These are phyloP conservation scores for Melanostoma mellinum DNA, from an alignment of 2,888 invertebrate genomes.

Conservation along the genomic window DNA sequence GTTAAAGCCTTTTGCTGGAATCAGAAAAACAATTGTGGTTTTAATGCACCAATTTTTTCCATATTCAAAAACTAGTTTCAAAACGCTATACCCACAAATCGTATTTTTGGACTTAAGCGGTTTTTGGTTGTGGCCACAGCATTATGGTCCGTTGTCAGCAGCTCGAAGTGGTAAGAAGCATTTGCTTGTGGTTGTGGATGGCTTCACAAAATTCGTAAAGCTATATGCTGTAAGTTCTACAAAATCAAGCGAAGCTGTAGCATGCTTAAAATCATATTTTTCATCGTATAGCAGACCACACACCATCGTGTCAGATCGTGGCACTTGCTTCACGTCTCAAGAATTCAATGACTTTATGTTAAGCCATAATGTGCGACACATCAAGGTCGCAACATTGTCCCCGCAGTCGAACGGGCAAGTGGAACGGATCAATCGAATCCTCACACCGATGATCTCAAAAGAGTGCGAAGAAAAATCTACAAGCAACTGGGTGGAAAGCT, in stretches of 20 bases:
- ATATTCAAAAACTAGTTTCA: too few species aligned
- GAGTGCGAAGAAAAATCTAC: constrained; percentile 9
- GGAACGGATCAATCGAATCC: constrained; percentile 14
- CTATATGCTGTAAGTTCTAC: neutral
- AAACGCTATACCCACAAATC: too few species aligned
- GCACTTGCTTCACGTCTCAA: constrained; percentile 8
- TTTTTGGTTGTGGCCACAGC: too few species aligned
- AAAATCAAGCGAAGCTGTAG: constrained; percentile 27
- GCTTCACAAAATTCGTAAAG: neutral
- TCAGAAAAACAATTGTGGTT: too few species aligned
- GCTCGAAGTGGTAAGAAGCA: neutral
- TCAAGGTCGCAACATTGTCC: constrained; percentile 14
- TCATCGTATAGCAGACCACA: constrained; percentile 22
- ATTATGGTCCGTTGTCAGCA: neutral
- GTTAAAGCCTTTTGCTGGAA: too few species aligned
- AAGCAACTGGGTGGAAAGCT: constrained; percentile 18
- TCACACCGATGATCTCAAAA: constrained; percentile 48
- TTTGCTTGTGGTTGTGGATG: constrained; percentile 14
- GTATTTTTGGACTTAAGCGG: too few species aligned
- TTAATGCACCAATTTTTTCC: too few species aligned
- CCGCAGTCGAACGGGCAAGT: constrained; percentile 40
- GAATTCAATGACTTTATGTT: neutral
- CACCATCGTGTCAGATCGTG: constrained; percentile 23
- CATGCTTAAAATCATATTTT: constrained; percentile 34
- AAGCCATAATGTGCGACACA: too few species aligned